Evolutionary conservation across 2,797 vertebrate genomes (phyloP), one percentile per base, ranked within the genome.

Genomic region (Alectoris magna): DNA sequence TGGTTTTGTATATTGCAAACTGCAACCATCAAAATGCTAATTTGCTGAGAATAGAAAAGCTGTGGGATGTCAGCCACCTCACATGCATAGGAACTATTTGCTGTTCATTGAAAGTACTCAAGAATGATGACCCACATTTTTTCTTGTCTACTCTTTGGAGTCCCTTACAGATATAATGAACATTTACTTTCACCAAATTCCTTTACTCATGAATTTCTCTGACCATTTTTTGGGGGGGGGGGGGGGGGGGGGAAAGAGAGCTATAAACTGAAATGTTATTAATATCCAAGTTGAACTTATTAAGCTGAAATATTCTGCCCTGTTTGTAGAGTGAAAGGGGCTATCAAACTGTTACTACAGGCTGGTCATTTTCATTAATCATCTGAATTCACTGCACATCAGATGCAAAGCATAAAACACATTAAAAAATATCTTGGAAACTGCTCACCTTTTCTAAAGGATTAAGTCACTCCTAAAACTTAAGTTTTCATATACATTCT

Each of bases 1-100:
- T 63, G n/a, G 6, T 48, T 87, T 70, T 70, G n/a, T 46, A 10
- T 53, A 53, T 5, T 73, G 51, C 4, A 74, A 51, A 16, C 29
- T 3, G 7, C 63, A 91, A 49, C 27, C 27, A 31, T 23, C 0
- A 0, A 39, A 77, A 44, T 6, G 0, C 67, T 16, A 26, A 58
- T 29, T 58, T 58, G 7, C 13, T 46, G 29, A 85, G 38, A 3
- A 19, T 41, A 76, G 23, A 76, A 79, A 92, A 91, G 10, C 12
- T 12, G 3, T 18, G 24, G 5, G 5, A n/a, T 55, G 9, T 48
- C 55, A 79, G 34, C 10, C 21, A 41, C 43, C 38, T 88, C 60
- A 31, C 10, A 13, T 15, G 18, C 14, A 14, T 4, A 26, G 4
- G 17, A 11, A 19, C 21, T 26, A n/a, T 58, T 75, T 84, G 36